Conservation (phyloP, 2,113 vertebrate genomes). For the Halichoeres trimaculatus region DNA sequence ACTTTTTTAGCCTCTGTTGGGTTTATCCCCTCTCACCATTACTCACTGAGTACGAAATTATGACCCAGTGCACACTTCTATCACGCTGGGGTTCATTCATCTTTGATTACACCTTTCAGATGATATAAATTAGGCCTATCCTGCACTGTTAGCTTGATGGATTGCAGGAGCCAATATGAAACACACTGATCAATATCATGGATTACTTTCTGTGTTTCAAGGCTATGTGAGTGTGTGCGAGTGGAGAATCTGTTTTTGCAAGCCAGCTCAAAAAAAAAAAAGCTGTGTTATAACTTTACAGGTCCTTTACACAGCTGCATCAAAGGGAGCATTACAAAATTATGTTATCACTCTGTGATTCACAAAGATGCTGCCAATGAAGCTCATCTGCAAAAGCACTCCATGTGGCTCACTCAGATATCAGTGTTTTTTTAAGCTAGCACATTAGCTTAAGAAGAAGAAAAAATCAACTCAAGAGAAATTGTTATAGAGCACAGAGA, state of each 20-base stretch:
- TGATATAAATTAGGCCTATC: slow-evolving; percentile 84
- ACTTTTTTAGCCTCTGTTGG: slow-evolving; percentile 47
- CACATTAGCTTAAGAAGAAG: slow-evolving; percentile 59
- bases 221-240: slow-evolving; percentile 62
- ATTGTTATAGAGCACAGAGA: slow-evolving; percentile 77
- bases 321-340: not conserved
- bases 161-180: slow-evolving; percentile 79
- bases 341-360: not conserved
- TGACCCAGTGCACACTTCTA: slow-evolving; percentile 79
- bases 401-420: slow-evolving; percentile 75
- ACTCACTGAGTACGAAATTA: slow-evolving; percentile 78
- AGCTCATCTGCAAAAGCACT: too few species aligned
- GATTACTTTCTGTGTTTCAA: slow-evolving; percentile 80
- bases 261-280: slow-evolving; percentile 31
- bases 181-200: slow-evolving; percentile 84
- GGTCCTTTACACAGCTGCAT: slow-evolving; percentile 4
- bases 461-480: slow-evolving; percentile 79
- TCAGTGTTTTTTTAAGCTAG: slow-evolving; percentile 62
- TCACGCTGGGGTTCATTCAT: slow-evolving; percentile 80
- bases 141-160: slow-evolving; percentile 79
- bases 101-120: slow-evolving; percentile 85
- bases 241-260: slow-evolving; percentile 40
- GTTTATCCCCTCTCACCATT: slow-evolving; percentile 66
- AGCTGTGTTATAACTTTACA: slow-evolving; percentile 32
- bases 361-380: too few species aligned